phyloP scores from a whole-genome alignment of 2,113 vertebrate species.

The Xiphophorus couchianus region DNA sequence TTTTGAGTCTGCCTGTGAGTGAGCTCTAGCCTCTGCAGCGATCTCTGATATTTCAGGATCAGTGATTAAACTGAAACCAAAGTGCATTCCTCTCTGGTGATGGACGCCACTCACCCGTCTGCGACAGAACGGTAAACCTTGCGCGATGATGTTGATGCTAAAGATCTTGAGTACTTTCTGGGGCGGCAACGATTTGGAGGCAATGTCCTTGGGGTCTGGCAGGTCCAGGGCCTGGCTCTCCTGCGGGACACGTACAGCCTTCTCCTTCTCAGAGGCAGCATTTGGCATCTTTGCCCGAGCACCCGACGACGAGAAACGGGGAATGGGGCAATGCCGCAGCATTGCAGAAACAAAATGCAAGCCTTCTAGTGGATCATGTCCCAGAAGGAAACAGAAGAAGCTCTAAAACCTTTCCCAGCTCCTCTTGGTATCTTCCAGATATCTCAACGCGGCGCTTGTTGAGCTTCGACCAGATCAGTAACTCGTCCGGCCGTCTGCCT shows the following conservation, averaged over 20 bases:
- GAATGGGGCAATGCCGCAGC: constrained; percentile 83
- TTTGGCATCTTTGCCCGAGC: constrained; percentile 86
- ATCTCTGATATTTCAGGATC: constrained; percentile 59
- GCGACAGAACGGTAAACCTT: constrained; percentile 94
- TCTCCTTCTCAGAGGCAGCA: constrained; percentile 77
- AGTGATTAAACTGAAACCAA: constrained; percentile 6
- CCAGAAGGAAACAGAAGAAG: constrained; percentile 28
- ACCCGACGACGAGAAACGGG: constrained; percentile 73
- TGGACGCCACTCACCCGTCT: constrained; percentile 86
- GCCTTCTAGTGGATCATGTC: constrained; percentile 72
- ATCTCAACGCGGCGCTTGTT: constrained; percentile 74
- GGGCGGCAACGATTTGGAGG: constrained; percentile 85
- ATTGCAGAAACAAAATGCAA: constrained; percentile 71
- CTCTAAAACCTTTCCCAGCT: constrained; percentile 62
- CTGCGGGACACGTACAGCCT: constrained; percentile 68
- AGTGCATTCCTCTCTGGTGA: neutral
- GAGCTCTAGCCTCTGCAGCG: neutral
- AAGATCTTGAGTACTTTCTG: constrained; percentile 97
- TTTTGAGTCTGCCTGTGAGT: constrained; percentile 4
- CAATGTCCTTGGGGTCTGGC: constrained; percentile 83
- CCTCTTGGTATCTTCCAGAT: constrained; percentile 69
- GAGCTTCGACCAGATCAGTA: constrained; percentile 63
- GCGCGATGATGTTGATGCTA: constrained; percentile 98
- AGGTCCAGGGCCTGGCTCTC: constrained; percentile 82
- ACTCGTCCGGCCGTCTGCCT: constrained; percentile 84